Evolutionary conservation across 2,113 vertebrate species (phyloP), one percentile per base, ranked within the genome.

Genomic region (Urocolius indicus): DNA sequence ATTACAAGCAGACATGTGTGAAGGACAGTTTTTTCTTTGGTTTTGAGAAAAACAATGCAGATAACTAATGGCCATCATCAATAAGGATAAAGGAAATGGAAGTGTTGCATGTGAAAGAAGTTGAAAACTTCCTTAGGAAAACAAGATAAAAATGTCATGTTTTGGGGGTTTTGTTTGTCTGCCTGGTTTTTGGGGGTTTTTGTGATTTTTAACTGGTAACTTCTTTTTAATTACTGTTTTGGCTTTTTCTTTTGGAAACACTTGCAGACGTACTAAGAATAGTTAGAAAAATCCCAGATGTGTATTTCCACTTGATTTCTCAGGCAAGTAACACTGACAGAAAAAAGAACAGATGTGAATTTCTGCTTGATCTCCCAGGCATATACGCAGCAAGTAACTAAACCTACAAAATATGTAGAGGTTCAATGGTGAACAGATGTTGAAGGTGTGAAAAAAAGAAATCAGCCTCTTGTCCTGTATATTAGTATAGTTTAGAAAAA

Each of bases 301-400:
- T 63, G 13, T 49, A 92, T 91, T 95, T 92, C 65, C 41, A 38
- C 12, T 87, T 76, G 54, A 57, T 84, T 95, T 87, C 22, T 76
- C n/a, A 74, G 29, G 26, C 46, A 80, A 79, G 36, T 43, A 58
- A 58, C 15, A 23, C 27, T 78, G 9, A 6, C 43, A 92, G 23
- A 17, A 29, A 16, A 36, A 52, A 22, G 29, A 54, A 29, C 9
- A 82, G 49, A 17, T 66, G 12, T 29, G 9, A 24, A 65, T 61
- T 96, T 93, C 49, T 93, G 32, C 38, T 84, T 87, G 55, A 78
- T 94, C 24, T 67, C 46, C 15, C 49, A 77, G 43, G 19, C 21
- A 38, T 61, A 46, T 32, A 66, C 4, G 9, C 41, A 91, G 32
- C 30, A 79, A 87, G 32, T 66, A 86, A 68, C 5, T 11, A 86